Conservation (phyloP, 2,113 vertebrate genomes). For the Halcyon senegalensis region DNA sequence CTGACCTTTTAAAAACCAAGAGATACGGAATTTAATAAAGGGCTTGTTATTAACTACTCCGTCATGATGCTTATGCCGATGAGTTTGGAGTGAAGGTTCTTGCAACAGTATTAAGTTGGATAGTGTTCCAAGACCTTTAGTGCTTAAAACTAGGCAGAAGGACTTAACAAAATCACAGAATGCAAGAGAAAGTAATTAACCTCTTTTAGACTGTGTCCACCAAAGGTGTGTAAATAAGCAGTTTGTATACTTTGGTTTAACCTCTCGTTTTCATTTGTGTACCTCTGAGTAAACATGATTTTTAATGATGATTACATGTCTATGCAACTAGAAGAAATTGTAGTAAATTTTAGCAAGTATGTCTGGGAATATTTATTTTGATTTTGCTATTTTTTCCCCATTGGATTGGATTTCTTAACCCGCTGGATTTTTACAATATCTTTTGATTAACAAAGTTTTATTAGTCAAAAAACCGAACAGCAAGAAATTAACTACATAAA, state of each 20-base stretch:
- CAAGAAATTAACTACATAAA: neutral
- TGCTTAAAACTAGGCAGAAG: neutral
- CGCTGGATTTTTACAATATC: neutral
- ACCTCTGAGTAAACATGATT: neutral
- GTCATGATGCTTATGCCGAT: neutral
- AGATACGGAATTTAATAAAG: neutral
- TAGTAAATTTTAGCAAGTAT: neutral
- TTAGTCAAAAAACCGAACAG: neutral
- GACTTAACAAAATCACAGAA: neutral
- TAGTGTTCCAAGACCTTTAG: neutral
- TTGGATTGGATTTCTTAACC: neutral
- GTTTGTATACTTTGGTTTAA: neutral
- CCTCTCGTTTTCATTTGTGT: neutral
- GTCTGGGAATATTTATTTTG: neutral
- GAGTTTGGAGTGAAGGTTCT: neutral
- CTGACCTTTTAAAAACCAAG: neutral
- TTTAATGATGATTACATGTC: neutral
- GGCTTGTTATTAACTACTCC: neutral
- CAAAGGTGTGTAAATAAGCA: neutral
- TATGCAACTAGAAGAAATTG: neutral
- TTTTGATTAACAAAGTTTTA: neutral
- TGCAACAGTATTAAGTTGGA: neutral
- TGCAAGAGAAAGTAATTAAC: neutral
- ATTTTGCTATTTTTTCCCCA: neutral
- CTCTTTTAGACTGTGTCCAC: neutral